Base-by-base conservation (phyloP, 1,140 invertebrate species). In the Heterodera carotae region DNA sequence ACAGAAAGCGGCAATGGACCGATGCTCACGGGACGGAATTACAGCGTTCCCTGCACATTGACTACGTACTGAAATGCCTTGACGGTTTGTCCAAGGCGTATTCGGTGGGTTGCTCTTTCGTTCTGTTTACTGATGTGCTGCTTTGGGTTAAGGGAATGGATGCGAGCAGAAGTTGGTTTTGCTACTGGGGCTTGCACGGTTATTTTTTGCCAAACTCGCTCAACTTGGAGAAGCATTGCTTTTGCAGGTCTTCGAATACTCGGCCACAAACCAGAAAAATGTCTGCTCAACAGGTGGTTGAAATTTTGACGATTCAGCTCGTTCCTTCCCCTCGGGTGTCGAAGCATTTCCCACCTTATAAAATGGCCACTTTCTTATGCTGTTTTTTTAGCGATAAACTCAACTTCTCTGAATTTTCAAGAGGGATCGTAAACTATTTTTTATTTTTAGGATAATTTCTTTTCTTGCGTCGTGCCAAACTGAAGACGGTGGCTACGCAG, bases 391-490 rank as follows among this genome's bases (percentile, higher is more conserved):
- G n/a, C n/a, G n/a, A n/a, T n/a, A n/a, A n/a, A n/a, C 39, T 77
- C 2, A 22, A 75, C 1, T 25, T 29, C 76, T 5, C 6, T 25
- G 7, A 74, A 81, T 43, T 39, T 4, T 39, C 36, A 34, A 25
- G 43, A 53, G 53, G 75, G 25, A 8, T 43, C 76, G 12, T 1
- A 59, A 10, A 80, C 25, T 62, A 1, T 27, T 69, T 67, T 18
- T 22, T 8, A n/a, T 8, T 59, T 80, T 84, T 75, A 84, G 82
- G 34, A 74, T 83, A 25, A 67, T 84, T 56, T 43, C 68, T 8
- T 85, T 85, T 75, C 53, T 84, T 22, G 76, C 82, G 12, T n/a
- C 29, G 12, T 84, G 83, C 36, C 48, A 85, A 64, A 34, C 59
- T 59, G 36, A 67, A n/a, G 62, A 29, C 15, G 82, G 82, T 56